Evolutionary conservation across 2,888 invertebrate genomes (phyloP), one percentile per base, ranked within the genome.

Genomic region (Sminthurides aquaticus): DNA sequence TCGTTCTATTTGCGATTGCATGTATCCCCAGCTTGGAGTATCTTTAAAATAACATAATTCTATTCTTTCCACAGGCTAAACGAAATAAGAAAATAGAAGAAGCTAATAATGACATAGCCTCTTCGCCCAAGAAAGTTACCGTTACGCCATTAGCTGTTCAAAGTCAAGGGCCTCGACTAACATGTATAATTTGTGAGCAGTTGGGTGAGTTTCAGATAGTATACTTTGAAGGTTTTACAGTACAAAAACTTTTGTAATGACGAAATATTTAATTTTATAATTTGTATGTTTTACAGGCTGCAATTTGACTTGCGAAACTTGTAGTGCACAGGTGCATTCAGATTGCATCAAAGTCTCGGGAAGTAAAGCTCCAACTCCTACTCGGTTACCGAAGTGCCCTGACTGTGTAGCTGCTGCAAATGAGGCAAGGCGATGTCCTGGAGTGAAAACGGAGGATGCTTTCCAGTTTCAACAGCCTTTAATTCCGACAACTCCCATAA

Each of bases 281-380:
- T 49, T 43, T 25, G 11, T 60, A 26, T 43, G 2, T 57, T 22
- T 27, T 26, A 1, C 54, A 70, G 72, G 65, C 25, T 65, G 67
- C 3, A 62, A 69, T 43, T 60, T 72, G 3, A 60, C 61, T 1
- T 74, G 74, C 48, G 67, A 62, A 11, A 62, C 49, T 1, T 74
- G 74, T 57, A 18, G 49, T 3, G 63, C 70, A 2, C 67, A 68
- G 18, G 69, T 68, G 27, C 74, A 74, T 55, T 58, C 66, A 15
- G 69, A 69, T 11, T 74, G 74, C 54, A 68, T 74, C 22, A 62
- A 66, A 27, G 67, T 74, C 2, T 65, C 70, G 11, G 70, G 65
- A n/a, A 71, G 70, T 52, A 69, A 62, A 62, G 72, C 74, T 2
- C 64, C 66, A 27, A 49, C 29, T n/a, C 70, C 70, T 1, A 57